phyloP scores from a whole-genome alignment of 2,113 vertebrate genomes.

The Mastomys coucha region DNA sequence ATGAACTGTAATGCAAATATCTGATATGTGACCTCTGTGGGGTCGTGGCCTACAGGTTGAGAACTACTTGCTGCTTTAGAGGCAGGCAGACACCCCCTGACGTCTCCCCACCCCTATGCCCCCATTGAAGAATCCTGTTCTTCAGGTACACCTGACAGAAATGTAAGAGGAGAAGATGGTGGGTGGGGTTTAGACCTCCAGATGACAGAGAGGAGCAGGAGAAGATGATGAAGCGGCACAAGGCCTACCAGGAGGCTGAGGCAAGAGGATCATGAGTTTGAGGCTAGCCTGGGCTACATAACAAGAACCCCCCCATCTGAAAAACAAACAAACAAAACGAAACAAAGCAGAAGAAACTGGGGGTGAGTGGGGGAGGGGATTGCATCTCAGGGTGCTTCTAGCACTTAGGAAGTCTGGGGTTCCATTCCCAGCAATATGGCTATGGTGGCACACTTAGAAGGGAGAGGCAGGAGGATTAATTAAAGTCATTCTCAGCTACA shows the following conservation, averaged over 20 bases:
- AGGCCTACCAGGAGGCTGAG: not conserved
- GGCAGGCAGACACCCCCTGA: not conserved
- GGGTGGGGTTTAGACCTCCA: not conserved
- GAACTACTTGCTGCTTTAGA: not conserved
- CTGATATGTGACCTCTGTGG: not conserved
- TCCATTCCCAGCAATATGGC: not conserved
- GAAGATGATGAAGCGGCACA: not conserved
- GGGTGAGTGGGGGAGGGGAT: not conserved
- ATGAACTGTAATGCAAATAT: not conserved
- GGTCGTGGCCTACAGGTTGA: not conserved
- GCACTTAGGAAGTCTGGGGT: not conserved
- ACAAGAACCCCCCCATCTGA: not conserved
- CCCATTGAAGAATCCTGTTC: not conserved
- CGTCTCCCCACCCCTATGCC: not conserved
- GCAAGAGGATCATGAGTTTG: not conserved
- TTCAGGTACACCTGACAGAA: not conserved
- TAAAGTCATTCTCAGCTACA: not conserved
- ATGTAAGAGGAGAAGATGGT: not conserved
- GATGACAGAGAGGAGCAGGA: not conserved
- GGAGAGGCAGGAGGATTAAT: not conserved
- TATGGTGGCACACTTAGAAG: not conserved
- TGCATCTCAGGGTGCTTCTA: not conserved
- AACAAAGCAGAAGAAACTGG: not conserved
- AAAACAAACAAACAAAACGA: not conserved
- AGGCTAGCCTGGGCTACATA: not conserved